Conservation (phyloP, 2,888 invertebrate species). For the Drosophila siamana region DNA sequence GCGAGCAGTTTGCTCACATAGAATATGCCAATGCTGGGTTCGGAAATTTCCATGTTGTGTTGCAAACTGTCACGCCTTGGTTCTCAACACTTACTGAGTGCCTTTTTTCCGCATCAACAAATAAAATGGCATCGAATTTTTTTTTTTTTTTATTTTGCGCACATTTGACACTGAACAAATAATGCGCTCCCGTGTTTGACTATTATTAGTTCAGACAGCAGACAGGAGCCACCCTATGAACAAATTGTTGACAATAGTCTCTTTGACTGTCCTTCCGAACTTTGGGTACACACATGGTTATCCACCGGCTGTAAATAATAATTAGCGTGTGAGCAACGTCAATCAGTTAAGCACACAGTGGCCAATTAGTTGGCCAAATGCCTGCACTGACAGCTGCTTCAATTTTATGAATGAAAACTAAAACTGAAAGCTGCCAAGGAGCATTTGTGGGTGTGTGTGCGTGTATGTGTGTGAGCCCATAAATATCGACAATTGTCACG, state of each 20-base stretch:
- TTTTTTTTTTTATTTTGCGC: slow-evolving; percentile 19
- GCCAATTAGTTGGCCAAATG: slow-evolving; percentile 56
- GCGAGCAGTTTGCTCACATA: slow-evolving; percentile 82
- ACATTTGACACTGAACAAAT: slow-evolving; percentile 69
- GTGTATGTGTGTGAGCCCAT: background rate
- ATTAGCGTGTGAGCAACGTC: slow-evolving; percentile 69
- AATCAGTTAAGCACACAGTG: slow-evolving; percentile 66
- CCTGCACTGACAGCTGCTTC: slow-evolving; percentile 30
- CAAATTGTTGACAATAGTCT: slow-evolving; percentile 56
- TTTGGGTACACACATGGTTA: background rate
- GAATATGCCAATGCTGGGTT: slow-evolving; percentile 82
- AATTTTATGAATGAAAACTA: slow-evolving; percentile 54
- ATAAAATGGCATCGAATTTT: slow-evolving; percentile 40
- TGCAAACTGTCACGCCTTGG: slow-evolving; percentile 28
- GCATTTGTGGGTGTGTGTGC: background rate
- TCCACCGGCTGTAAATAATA: slow-evolving; percentile 69
- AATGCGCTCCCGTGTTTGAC: slow-evolving; percentile 71
- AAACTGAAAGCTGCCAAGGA: slow-evolving; percentile 26
- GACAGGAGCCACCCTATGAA: slow-evolving; percentile 6
- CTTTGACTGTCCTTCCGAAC: slow-evolving; percentile 26
- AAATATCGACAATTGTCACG: slow-evolving; percentile 36
- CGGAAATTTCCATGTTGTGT: slow-evolving; percentile 82
- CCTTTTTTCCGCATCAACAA: slow-evolving; percentile 20
- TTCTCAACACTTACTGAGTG: slow-evolving; percentile 29
- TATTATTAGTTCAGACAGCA: slow-evolving; percentile 61